A percentile compares a stretch with the other conserved stretches of the same genome.
Evolutionary conservation across 2,888 invertebrate genomes (phyloP).

Genomic region (Eupithecia subfuscata): DNA sequence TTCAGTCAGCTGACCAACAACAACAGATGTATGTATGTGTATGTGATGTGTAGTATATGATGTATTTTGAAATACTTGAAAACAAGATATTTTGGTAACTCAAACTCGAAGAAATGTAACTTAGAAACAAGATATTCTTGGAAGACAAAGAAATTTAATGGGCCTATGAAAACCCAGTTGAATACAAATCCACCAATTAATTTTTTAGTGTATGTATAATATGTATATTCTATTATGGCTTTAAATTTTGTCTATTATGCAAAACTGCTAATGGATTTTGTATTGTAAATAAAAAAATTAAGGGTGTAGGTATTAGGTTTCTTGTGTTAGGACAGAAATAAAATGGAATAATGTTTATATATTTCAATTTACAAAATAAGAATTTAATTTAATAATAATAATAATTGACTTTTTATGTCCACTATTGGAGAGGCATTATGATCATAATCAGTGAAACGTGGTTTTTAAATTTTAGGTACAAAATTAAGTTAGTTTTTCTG

Average conservation of each 20-base stretch:
- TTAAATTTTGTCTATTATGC: neutral
- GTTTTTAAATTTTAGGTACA: neutral
- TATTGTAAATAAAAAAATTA: too few relatives aligned
- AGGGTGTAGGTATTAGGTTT: neutral
- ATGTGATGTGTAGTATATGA: neutral
- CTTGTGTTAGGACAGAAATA: neutral
- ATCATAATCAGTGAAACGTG: neutral
- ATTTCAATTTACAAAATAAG: too few relatives aligned
- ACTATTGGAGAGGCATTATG: neutral
- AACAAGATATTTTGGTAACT: too few relatives aligned
- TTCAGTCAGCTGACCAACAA: neutral
- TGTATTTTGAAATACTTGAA: neutral
- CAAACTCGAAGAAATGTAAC: too few relatives aligned
- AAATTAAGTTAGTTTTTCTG: neutral
- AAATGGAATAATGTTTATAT: too few relatives aligned
- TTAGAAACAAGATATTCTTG: too few relatives aligned
- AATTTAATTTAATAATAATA: too few relatives aligned
- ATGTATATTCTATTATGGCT: neutral
- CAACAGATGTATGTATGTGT: too few relatives aligned
- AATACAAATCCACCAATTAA: too few relatives aligned
- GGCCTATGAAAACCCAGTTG: neutral
- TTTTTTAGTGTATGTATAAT: too few relatives aligned
- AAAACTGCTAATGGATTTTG: neutral
- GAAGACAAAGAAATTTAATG: too few relatives aligned
- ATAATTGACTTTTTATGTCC: too few relatives aligned